Conservation (phyloP, 37 sponge, comb jelly and placozoan species). For the Ephydatia muelleri region DNA sequence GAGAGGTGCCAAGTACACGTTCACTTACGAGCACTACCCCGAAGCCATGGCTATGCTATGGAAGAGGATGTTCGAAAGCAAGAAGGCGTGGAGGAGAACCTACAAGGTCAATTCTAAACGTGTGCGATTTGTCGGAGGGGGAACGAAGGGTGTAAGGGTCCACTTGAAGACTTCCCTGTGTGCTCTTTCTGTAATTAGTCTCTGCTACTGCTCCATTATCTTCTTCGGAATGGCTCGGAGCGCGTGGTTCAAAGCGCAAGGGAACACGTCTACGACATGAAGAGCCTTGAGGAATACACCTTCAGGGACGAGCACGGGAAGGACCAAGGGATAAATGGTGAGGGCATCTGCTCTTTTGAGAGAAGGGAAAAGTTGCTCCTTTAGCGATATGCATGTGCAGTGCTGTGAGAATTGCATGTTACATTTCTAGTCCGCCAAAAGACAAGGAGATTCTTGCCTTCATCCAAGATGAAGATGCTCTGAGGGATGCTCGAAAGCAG, state of each 20-base stretch:
- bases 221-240: slow-evolving; percentile 95
- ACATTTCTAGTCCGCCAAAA: slow-evolving; percentile 88
- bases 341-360: background rate
- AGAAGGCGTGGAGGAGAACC: slow-evolving; percentile 96
- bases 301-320: slow-evolving; percentile 93
- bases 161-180: background rate
- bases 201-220: slow-evolving; percentile 86
- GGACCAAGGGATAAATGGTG: slow-evolving; percentile 99
- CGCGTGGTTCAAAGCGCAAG: slow-evolving; percentile 94
- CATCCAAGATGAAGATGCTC: slow-evolving; percentile 87
- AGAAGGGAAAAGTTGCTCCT: background rate
- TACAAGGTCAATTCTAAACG: slow-evolving; percentile 78
- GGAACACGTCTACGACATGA: slow-evolving; percentile 97
- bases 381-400: background rate
- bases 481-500: slow-evolving; percentile 88
- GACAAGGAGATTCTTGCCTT: slow-evolving; percentile 84
- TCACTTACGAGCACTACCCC: slow-evolving; percentile 94
- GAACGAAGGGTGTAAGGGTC: background rate
- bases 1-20: slow-evolving; percentile 95
- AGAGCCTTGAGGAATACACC: slow-evolving; percentile 85
- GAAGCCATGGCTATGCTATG: slow-evolving; percentile 99
- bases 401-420: background rate
- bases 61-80: slow-evolving; percentile 96
- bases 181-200: slow-evolving; percentile 31
- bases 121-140: background rate